Percentiles rank a stretch among this genome's conserved stretches.
These are phyloP conservation scores for Gobio occitaniae DNA, from an alignment of 2,797 vertebrate species.

Conservation along the genomic window DNA sequence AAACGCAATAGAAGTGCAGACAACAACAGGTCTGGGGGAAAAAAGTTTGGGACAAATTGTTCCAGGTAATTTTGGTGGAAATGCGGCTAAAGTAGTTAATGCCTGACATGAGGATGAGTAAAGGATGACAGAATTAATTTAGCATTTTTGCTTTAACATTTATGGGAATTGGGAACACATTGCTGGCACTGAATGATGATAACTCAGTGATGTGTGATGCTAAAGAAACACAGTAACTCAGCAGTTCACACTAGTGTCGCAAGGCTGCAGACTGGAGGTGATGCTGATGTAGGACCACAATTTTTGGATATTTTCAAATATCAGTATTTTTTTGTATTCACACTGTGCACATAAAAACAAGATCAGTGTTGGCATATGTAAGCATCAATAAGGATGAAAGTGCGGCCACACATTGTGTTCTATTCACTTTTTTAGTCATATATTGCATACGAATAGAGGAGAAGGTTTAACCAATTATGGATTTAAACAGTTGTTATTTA, in stretches of 20 bases:
- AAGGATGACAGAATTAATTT: background rate
- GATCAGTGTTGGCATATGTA: background rate
- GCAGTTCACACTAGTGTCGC: slow-evolving; percentile 16
- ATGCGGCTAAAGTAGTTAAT: background rate
- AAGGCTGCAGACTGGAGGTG: background rate
- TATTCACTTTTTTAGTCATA: background rate
- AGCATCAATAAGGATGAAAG: background rate
- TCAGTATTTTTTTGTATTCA: background rate
- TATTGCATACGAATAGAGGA: background rate
- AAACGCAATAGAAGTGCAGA: too few species aligned
- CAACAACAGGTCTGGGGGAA: too few species aligned
- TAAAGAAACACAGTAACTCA: slow-evolving; percentile 14
- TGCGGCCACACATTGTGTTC: background rate
- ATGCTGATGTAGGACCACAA: background rate
- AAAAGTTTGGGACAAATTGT: too few species aligned
- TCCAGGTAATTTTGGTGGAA: too few species aligned
- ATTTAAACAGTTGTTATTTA: background rate
- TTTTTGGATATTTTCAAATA: background rate
- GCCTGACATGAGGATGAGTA: background rate
- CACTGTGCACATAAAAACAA: background rate
- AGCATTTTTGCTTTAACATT: background rate
- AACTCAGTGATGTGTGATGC: background rate
- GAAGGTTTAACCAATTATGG: background rate
- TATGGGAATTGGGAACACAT: background rate
- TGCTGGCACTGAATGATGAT: background rate